These are phyloP conservation scores for Nebria salina DNA, from an alignment of 2,888 invertebrate species.

Conservation along the genomic window DNA sequence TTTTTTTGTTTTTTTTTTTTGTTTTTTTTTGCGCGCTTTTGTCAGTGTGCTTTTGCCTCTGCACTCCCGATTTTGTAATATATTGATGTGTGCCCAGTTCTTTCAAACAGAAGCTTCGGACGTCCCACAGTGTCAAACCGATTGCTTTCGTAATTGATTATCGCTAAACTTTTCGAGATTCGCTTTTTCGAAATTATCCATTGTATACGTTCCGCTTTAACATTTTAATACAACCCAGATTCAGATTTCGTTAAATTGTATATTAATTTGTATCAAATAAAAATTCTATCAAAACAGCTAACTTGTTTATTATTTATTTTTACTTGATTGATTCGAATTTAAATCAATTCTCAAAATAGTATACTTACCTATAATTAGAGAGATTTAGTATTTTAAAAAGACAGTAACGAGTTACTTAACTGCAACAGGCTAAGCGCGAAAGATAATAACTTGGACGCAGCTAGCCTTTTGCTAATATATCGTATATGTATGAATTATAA, in stretches of 20 bases:
- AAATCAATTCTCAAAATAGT: background rate
- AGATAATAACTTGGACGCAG: background rate
- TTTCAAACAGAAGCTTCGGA: conserved; percentile 8
- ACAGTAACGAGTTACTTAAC: background rate
- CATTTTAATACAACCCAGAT: too few relatives aligned
- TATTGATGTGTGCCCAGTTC: conserved; percentile 33
- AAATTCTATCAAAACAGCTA: too few relatives aligned
- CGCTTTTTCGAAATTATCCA: background rate
- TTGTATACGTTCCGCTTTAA: too few relatives aligned
- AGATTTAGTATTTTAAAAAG: background rate
- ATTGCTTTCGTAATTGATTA: conserved; percentile 44
- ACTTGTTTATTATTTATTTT: too few relatives aligned
- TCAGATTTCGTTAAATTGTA: too few relatives aligned
- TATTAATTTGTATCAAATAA: too few relatives aligned
- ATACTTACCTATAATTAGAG: background rate
- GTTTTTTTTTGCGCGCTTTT: conserved; percentile 34
- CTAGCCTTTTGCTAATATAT: background rate
- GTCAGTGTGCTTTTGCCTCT: conserved; percentile 22
- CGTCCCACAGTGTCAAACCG: conserved; percentile 35
- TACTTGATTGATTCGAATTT: too few relatives aligned
- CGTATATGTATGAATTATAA: background rate
- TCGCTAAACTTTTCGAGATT: background rate
- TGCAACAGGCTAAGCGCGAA: background rate
- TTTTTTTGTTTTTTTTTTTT: conserved; percentile 38
- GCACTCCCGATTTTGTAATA: conserved; percentile 26